Base-by-base conservation (phyloP, 1,140 invertebrate species). In the Tenebrio molitor region DNA sequence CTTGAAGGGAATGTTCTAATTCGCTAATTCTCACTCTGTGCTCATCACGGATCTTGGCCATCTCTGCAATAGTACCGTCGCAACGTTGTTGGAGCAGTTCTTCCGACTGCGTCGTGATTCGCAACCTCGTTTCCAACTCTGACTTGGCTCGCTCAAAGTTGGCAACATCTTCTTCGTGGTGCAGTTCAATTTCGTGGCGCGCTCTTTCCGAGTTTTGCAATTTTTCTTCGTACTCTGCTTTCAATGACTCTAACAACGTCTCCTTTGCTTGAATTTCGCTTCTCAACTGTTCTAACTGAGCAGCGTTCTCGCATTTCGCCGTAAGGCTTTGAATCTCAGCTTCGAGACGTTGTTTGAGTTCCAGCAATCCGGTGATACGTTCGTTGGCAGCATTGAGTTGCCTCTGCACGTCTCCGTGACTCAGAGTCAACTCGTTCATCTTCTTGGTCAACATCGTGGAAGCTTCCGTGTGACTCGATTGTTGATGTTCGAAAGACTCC, bases 261-360 rank as follows among this genome's bases (percentile, higher is more conserved):
- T 78, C 71, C 50, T 75, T 77, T 39, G 71, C 58, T 62, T 69
- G 67, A 14, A 81, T 23, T 58, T 78, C 72, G 5, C 17, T 33
- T 50, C 76, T 78, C 7, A 81, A 44, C 39, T 78, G 71, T 39
- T 70, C 62, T 15, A 81, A 58, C 64, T 79, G 76, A 36, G 50
- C 64, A 63, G 66, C 77, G 44, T 80, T 77, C 39, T 72, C 72
- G 5, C 74, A 76, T n/a, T 71, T 64, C 19, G 62, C 75, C 33
- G 73, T 75, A 12, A 77, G 36, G 34, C 5, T 83, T 64, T 83
- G 81, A 67, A 82, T 72, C 79, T 88, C 84, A 39, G 65, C 76
- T 74, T 85, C 82, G 10, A 88, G 75, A 77, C 86, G 86, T n/a
- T 83, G 82, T 75, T 86, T 87, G 1, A 82, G 79, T 63, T 86